Evolutionary conservation across 2,888 invertebrate genomes (phyloP).

Genomic region (Apantesis nais): DNA sequence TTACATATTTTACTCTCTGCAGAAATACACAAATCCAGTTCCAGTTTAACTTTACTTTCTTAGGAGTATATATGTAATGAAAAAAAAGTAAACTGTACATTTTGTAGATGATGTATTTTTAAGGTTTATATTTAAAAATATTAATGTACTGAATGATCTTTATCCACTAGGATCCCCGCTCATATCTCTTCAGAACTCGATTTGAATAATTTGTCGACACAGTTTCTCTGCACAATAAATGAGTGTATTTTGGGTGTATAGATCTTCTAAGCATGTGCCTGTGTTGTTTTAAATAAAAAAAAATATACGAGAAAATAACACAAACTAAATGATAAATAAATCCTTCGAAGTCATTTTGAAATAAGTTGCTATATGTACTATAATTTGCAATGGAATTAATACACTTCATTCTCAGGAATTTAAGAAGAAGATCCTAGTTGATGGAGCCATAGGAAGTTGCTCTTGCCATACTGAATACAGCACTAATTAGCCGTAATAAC

Average conservation of each 20-base stretch:
- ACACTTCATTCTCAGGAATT: neutral
- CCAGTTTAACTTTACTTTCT: neutral
- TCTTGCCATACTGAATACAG: neutral
- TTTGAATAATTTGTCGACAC: neutral
- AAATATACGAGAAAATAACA: neutral
- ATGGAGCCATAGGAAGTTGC: neutral
- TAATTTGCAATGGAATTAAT: neutral
- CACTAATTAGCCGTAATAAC: neutral
- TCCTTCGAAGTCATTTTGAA: neutral
- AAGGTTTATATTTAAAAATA: neutral
- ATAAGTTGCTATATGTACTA: neutral
- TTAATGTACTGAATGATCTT: neutral
- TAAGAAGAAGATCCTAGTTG: neutral
- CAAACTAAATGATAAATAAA: neutral
- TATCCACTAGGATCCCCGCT: neutral
- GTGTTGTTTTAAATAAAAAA: neutral
- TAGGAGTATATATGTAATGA: neutral
- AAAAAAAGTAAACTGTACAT: neutral
- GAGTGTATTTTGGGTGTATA: neutral
- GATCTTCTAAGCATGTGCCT: neutral
- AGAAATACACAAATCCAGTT: neutral
- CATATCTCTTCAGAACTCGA: neutral
- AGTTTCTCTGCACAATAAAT: neutral
- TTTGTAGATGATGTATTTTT: neutral
- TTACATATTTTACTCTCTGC: neutral